Percentiles rank a stretch among this genome's conserved stretches.
phyloP scores from a whole-genome alignment of 2,113 vertebrate species.

The Pluvialis apricaria region DNA sequence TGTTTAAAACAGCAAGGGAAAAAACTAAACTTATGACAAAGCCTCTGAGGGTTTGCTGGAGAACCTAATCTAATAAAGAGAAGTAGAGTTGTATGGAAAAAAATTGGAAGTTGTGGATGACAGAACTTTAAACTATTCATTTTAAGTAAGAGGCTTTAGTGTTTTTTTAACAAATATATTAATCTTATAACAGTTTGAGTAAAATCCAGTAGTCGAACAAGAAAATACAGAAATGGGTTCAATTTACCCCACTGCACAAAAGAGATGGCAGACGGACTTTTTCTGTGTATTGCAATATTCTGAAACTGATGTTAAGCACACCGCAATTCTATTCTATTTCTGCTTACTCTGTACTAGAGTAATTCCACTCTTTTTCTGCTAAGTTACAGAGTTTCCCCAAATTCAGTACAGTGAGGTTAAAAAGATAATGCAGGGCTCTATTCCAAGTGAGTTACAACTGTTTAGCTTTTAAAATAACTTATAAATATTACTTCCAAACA shows the following conservation, averaged over 20 bases:
- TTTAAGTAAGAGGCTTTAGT: neutral
- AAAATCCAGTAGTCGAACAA: neutral
- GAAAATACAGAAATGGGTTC: neutral
- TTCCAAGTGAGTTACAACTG: neutral
- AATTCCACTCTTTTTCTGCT: neutral
- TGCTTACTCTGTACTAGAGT: neutral
- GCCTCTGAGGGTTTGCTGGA: neutral
- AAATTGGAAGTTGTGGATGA: neutral
- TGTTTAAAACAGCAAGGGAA: neutral
- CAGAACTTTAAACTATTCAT: neutral
- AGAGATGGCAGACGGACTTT: neutral
- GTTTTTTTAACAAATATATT: neutral
- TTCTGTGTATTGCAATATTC: neutral
- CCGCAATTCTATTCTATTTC: neutral
- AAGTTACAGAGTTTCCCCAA: neutral
- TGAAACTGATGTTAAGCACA: neutral
- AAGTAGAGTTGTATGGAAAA: neutral
- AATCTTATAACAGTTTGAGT: neutral
- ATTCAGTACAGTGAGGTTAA: neutral
- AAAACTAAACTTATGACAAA: neutral
- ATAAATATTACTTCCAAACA: neutral
- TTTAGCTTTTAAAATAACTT: neutral
- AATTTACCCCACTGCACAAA: neutral
- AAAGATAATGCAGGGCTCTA: neutral
- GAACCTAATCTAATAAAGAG: neutral